Base-by-base conservation (phyloP, 2,113 vertebrate genomes). In the Setophaga petechia region DNA sequence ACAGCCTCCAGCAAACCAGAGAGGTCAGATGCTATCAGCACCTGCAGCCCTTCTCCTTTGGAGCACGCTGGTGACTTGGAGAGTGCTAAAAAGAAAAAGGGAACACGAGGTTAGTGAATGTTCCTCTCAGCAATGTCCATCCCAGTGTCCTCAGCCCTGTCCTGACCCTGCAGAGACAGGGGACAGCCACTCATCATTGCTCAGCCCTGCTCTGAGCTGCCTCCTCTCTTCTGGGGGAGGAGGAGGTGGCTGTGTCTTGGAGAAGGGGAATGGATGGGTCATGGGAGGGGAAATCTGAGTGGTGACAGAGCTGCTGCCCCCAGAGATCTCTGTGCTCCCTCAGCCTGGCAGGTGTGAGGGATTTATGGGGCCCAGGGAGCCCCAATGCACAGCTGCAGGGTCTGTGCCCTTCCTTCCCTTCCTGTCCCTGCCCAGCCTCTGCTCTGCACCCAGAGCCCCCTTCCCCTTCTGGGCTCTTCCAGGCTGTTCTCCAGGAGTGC, bases 21-120 rank as follows among this genome's bases (percentile, higher is more conserved):
- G 31, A 18, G 62, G 71, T 76, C 90, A 83, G 96, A 90, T 93
- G 82, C 23, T 76, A 83, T 95, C 95, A 73, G 85, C 74, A 91
- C 37, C 75, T 20, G 78, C 74, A 57, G 24, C 28, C 39, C 79
- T 15, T 22, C 23, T n/a, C 23, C 44, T 67, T 14, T 85, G 86
- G 41, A 78, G 54, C 3, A 0, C 14, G 1, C 33, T 39, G 67
- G 75, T 92, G 95, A 90, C 94, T 95, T 94, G 69, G 79, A 83
- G 39, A 73, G 20, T 4, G 46, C 71, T 79, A 16, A 37, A 33
- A 21, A 22, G 37, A 39, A 37, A 52, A 65, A 10, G n/a, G 30
- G 49, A 61, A 43, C 46, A 73, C 83, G 58, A 85, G 82, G 75
- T 90, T 69, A 80, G 85, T 83, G 80, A 86, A 96, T 92, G 63